Percentiles rank a stretch among this genome's conserved stretches.
These are phyloP conservation scores for Polypterus senegalus DNA, from an alignment of 2,113 vertebrate species.

Conservation along the genomic window DNA sequence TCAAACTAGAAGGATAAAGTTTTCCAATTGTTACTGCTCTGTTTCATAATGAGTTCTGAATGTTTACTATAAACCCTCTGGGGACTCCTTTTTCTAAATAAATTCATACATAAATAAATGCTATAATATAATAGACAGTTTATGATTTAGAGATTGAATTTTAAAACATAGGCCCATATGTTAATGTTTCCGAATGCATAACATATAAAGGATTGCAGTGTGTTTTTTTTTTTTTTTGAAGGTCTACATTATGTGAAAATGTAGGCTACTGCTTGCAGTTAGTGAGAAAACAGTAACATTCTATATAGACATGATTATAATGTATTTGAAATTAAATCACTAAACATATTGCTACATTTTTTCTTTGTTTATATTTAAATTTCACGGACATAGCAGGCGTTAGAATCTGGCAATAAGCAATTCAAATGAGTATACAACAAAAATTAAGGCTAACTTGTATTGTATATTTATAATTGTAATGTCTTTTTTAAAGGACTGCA, in stretches of 20 bases:
- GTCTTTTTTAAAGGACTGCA: too few species aligned
- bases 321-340: too few species aligned
- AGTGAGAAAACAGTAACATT: not conserved
- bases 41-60: conserved; percentile 23
- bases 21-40: too few species aligned
- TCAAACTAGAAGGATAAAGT: too few species aligned
- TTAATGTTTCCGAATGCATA: conserved; percentile 30
- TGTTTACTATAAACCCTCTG: conserved; percentile 24
- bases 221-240: conserved; percentile 17
- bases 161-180: conserved; percentile 27
- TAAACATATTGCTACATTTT: too few species aligned
- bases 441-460: too few species aligned
- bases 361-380: too few species aligned
- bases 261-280: conserved; percentile 20
- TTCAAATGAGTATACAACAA: too few species aligned
- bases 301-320: too few species aligned
- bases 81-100: conserved; percentile 16
- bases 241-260: conserved; percentile 21
- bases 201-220: conserved; percentile 20
- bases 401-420: too few species aligned
- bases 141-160: conserved; percentile 25
- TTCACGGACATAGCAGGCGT: too few species aligned
- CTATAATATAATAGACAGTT: conserved; percentile 20
- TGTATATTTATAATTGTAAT: too few species aligned
- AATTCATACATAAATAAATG: conserved; percentile 26